A percentile compares a stretch with the other conserved stretches of the same genome.
These are phyloP conservation scores for Pontoporia blainvillei DNA, from an alignment of 2,113 vertebrate species.

Conservation along the genomic window DNA sequence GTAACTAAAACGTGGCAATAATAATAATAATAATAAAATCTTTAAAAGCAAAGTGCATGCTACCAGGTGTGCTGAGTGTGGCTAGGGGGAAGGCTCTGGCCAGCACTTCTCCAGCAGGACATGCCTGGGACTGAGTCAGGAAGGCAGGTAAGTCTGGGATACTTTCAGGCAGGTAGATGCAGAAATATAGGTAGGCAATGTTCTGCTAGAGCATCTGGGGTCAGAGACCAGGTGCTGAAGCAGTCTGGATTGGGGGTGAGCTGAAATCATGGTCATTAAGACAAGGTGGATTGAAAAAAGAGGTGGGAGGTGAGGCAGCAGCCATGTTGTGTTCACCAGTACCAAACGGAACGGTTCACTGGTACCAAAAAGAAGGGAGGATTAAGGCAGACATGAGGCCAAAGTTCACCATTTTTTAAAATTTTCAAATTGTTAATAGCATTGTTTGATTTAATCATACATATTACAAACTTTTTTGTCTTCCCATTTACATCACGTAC, in stretches of 20 bases:
- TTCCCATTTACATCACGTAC: background rate
- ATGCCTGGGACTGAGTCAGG: background rate
- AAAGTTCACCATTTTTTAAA: background rate
- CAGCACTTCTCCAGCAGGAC: background rate
- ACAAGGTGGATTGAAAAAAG: background rate
- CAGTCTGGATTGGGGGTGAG: background rate
- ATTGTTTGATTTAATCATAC: background rate
- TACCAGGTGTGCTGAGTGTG: background rate
- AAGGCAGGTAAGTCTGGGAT: background rate
- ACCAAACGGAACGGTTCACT: background rate
- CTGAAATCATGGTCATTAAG: background rate
- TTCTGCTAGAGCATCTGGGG: background rate
- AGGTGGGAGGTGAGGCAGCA: background rate
- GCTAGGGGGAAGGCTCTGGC: background rate
- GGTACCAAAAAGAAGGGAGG: background rate
- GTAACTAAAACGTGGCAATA: background rate
- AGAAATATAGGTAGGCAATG: background rate
- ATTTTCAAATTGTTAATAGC: background rate
- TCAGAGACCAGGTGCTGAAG: background rate
- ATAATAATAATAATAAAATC: background rate
- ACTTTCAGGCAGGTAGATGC: background rate
- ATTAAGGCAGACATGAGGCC: background rate
- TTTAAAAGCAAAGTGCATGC: background rate
- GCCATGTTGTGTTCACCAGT: background rate
- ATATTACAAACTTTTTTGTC: background rate